These are phyloP conservation scores for Myotis davidii DNA, from an alignment of 2,113 vertebrate species.

Conservation along the genomic window DNA sequence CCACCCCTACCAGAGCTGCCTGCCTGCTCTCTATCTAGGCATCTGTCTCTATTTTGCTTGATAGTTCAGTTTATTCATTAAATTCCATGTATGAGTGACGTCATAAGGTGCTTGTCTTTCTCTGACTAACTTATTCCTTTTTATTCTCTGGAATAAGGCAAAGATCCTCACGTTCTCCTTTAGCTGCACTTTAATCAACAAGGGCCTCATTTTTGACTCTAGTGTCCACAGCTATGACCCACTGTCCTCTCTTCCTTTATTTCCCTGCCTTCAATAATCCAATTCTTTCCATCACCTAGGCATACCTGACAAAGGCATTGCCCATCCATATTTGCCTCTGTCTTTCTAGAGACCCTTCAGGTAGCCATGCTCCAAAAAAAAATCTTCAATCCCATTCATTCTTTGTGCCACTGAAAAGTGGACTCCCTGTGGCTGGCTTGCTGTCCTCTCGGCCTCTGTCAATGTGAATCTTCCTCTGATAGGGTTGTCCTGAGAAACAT, in stretches of 20 bases:
- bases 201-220: neutral
- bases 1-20: no score
- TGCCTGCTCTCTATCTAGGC: no score
- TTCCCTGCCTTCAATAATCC: no score
- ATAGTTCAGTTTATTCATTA: no score
- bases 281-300: fast-evolving
- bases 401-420: fast-evolving
- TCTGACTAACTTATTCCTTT: neutral
- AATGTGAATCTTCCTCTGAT: neutral
- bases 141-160: neutral
- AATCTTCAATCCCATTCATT: fast-evolving
- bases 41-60: no score
- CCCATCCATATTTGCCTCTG: no score
- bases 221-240: fast-evolving
- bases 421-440: neutral
- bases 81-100: no score
- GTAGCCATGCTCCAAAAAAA: neutral
- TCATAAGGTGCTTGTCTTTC: no score
- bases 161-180: neutral
- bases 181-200: fast-evolving
- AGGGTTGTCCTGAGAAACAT: neutral
- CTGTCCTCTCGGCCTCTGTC: no score
- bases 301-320: no score
- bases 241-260: neutral
- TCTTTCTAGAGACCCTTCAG: neutral